Conservation (phyloP, 2,113 vertebrate genomes). For the Peromyscus leucopus region DNA sequence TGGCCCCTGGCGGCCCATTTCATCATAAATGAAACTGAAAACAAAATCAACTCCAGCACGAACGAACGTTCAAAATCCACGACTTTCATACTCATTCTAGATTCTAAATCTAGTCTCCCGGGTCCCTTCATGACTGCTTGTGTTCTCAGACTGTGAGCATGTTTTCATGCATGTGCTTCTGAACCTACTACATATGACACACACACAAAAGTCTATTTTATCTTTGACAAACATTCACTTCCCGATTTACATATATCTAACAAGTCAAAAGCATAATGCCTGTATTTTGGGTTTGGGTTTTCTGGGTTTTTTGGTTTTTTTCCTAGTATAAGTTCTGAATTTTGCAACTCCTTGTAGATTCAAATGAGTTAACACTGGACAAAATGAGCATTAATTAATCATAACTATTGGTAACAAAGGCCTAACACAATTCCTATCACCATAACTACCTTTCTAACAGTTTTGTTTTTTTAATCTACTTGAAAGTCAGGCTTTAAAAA, state of each 20-base stretch:
- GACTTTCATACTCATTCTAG: neutral
- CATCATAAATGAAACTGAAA: conserved; percentile 69
- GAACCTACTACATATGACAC: conserved; percentile 40
- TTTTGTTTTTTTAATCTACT: conserved; percentile 45
- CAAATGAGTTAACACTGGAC: conserved; percentile 8
- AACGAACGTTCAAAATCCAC: neutral
- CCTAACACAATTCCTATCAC: conserved; percentile 59
- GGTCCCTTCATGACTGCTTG: neutral
- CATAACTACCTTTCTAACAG: conserved; percentile 1
- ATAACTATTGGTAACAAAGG: conserved; percentile 56
- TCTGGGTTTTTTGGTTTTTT: neutral
- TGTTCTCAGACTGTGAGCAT: conserved; percentile 40
- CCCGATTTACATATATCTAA: conserved; percentile 37
- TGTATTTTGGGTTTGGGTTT: neutral
- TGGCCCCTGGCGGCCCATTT: neutral
- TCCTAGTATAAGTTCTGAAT: conserved; percentile 56
- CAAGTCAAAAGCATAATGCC: conserved; percentile 18
- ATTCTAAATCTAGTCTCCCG: conserved; percentile 28
- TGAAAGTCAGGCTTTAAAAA: conserved; percentile 22
- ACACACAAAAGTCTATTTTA: conserved; percentile 37
- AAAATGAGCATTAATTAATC: conserved; percentile 57
- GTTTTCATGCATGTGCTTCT: conserved; percentile 1
- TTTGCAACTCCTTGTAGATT: conserved; percentile 30
- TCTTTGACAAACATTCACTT: conserved; percentile 52
- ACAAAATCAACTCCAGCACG: conserved; percentile 43